Percentiles rank a stretch among this genome's conserved stretches.
These are phyloP conservation scores for Nothoprocta perdicaria DNA, from an alignment of 2,113 vertebrate species.

Conservation along the genomic window DNA sequence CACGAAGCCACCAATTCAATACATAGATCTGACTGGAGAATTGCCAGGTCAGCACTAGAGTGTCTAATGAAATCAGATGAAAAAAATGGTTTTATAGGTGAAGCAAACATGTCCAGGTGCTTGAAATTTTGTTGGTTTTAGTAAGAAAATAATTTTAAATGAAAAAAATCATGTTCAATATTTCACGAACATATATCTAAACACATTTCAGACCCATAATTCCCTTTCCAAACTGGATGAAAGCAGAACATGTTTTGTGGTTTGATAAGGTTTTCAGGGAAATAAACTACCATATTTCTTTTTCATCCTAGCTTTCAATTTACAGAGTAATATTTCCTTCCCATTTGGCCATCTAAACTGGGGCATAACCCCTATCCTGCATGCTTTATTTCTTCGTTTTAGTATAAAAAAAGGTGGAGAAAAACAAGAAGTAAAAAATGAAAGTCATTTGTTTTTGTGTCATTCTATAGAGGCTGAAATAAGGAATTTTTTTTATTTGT, in stretches of 20 bases:
- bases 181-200: background rate
- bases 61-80: background rate
- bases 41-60: background rate
- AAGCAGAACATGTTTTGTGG: background rate
- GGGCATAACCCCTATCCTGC: background rate
- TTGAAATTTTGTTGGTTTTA: slow-evolving; percentile 9
- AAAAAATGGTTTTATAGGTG: background rate
- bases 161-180: background rate
- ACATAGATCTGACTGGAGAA: background rate
- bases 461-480: background rate
- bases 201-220: background rate
- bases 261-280: background rate
- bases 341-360: background rate
- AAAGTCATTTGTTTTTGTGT: background rate
- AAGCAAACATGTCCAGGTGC: background rate
- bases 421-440: background rate
- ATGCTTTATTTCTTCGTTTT: background rate
- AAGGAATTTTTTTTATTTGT: background rate
- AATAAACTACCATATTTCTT: background rate
- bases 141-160: background rate
- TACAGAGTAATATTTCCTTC: background rate
- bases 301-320: background rate
- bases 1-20: background rate
- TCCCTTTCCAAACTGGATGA: background rate
- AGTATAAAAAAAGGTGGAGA: background rate